Base-by-base conservation (phyloP, 2,797 vertebrate genomes). In the Nasua narica region DNA sequence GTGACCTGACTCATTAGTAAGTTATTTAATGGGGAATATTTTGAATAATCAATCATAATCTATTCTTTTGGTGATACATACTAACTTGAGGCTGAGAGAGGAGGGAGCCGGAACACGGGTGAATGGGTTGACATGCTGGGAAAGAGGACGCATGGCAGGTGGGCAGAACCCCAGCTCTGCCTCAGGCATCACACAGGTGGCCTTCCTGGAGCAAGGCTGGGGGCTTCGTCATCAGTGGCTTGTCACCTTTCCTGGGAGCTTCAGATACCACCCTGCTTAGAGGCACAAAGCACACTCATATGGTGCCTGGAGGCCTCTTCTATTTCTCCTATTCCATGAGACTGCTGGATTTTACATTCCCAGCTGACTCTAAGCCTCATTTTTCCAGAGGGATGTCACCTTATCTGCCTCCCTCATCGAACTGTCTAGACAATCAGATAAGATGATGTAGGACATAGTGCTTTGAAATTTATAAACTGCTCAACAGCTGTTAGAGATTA, bases 131-230 rank as follows among this genome's bases (percentile, higher is more conserved):
- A 46, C 43, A 32, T 0, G 2, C 14, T n/a, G 18, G 43, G 43
- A 15, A 43, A 52, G 0, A 14, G 19, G 6, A 27, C 0, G 0
- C 37, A 12, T 0, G 18, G n/a, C 60, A 27, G 60, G 27, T 23
- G 7, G 52, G 56, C 2, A 13, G 18, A 60, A 60, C 7, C 62
- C 2, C 5, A 37, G 58, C 29, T 90, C 18, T 32, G 70, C 11
- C 46, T 60, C 10, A 5, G 74, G 29, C 6, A 32, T 25, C 58
- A 18, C 3, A 0, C 10, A n/a, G 18, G 7, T 29, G 58, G 50
- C n/a, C 40, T 46, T 40, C 46, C 10, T 40, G 46, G 43, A 81
- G 18, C 43, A n/a, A 79, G 54, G 7, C 13, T 48, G 27, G 62
- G 23, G 52, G 23, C 37, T 46, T 8, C 48, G 23, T 79, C 43